These are phyloP conservation scores for Drosophila santomea DNA, from an alignment of 1,140 invertebrate species.

Conservation along the genomic window DNA sequence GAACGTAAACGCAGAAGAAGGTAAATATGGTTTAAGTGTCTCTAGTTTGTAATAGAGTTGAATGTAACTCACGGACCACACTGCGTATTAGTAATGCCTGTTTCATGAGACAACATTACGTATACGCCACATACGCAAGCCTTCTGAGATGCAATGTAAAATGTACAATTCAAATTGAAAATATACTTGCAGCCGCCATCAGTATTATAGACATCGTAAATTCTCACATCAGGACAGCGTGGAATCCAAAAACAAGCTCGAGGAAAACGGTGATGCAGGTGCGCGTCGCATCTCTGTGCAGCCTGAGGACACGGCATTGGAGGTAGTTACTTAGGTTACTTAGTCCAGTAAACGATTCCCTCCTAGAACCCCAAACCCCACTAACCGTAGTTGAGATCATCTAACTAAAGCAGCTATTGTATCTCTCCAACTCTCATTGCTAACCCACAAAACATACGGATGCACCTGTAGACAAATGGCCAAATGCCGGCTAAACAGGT, in stretches of 20 bases:
- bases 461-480: slow-evolving; percentile 75
- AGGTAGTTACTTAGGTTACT: slow-evolving; percentile 58
- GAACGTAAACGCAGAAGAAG: slow-evolving; percentile 84
- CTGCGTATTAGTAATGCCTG: slow-evolving; percentile 13
- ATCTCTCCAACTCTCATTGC: slow-evolving; percentile 41
- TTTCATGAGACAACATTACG: not conserved
- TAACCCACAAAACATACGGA: slow-evolving; percentile 38
- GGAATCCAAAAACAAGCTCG: slow-evolving; percentile 77
- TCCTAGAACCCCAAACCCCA: not conserved
- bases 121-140: not conserved
- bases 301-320: slow-evolving; percentile 91
- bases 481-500: slow-evolving; percentile 75
- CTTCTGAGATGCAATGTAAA: not conserved
- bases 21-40: slow-evolving; percentile 6
- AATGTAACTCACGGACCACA: not conserved
- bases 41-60: not conserved
- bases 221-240: slow-evolving; percentile 90
- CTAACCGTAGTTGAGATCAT: slow-evolving; percentile 21
- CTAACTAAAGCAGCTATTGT: slow-evolving; percentile 47
- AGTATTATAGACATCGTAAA: slow-evolving; percentile 89
- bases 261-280: slow-evolving; percentile 84
- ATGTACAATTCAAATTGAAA: not conserved
- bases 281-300: slow-evolving; percentile 87
- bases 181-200: slow-evolving; percentile 85
- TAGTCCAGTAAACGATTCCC: slow-evolving; percentile 11